phyloP scores from a whole-genome alignment of 2,113 vertebrate genomes.

The Nannobrachium achirus region DNA sequence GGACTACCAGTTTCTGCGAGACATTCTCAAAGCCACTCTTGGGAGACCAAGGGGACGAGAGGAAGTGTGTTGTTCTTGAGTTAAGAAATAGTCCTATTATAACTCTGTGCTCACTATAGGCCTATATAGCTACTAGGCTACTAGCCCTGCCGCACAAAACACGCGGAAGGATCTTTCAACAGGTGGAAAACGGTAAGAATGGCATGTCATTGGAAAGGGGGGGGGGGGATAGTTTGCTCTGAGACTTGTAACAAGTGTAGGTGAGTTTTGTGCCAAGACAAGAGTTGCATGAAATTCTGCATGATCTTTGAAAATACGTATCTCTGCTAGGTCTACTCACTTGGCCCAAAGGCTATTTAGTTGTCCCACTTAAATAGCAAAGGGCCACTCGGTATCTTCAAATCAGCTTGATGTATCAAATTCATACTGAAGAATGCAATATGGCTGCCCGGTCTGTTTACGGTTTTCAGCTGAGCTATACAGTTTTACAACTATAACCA shows the following conservation, averaged over 20 bases:
- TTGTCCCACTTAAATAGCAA: slow-evolving; percentile 17
- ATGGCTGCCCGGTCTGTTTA: slow-evolving; percentile 39
- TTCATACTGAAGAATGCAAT: slow-evolving; percentile 26
- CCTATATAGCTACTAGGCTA: slow-evolving; percentile 4
- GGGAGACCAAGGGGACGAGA: slow-evolving; percentile 80
- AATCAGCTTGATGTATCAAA: slow-evolving; percentile 7
- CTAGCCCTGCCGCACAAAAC: slow-evolving; percentile 17
- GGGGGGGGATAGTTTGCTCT: background rate
- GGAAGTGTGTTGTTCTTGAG: slow-evolving; percentile 83
- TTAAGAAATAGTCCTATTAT: slow-evolving; percentile 66
- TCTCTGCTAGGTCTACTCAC: background rate
- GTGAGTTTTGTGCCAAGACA: slow-evolving; percentile 4
- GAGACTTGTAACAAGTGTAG: slow-evolving; percentile 20
- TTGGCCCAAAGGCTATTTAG: slow-evolving; percentile 5
- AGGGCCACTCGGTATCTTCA: slow-evolving; percentile 16
- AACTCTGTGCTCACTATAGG: slow-evolving; percentile 65
- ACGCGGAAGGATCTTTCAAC: slow-evolving; percentile 82
- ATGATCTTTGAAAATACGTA: background rate
- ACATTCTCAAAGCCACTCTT: slow-evolving; percentile 87
- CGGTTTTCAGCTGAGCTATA: slow-evolving; percentile 47
- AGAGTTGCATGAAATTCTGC: background rate
- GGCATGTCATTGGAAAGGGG: slow-evolving; percentile 23
- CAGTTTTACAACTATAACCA: no score
- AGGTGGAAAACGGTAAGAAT: slow-evolving; percentile 91
- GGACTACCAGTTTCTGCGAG: slow-evolving; percentile 86